Evolutionary conservation across 2,113 vertebrate species (phyloP), one percentile per base, ranked within the genome.

Genomic region (Podarcis cretensis): DNA sequence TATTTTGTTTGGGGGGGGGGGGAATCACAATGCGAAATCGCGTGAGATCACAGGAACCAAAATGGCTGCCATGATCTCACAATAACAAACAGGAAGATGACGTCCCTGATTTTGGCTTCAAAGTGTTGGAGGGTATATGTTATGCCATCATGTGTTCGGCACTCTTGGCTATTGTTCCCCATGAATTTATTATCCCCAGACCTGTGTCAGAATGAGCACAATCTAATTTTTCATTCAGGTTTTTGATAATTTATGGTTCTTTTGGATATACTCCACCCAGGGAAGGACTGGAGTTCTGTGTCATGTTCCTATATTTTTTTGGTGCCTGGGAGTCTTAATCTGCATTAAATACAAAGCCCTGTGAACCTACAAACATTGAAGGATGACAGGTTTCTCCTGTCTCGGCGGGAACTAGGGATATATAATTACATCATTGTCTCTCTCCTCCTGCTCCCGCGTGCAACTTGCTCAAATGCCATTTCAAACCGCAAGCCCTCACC

Each of bases 401-500:
- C 48, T 54, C 40, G 81, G 14, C 2, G 87, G 94, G 93, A 96
- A 93, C 95, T 68, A 59, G 96, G 95, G 93, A 95, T 96, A 93
- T 97, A 96, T 98, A 99, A 99, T 98, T 98, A 98, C 97, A 97
- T 98, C 94, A 94, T 96, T 96, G 97, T 97, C 95, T 97, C 95
- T 97, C 96, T 97, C 96, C 91, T 96, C 97, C 96, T 95, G 96
- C 95, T 97, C 97, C 98, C 98, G 97, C 84, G 93, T 97, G 98
- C 97, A 96, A 95, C 96, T 98, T 97, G 97, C 97, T 98, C 98
- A 98, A 99, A 99, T 99, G 98, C 98, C 98, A 98, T 96, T 96
- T 95, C 94, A 88, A 95, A 95, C 96, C 95, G 96, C 96, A 92
- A 95, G 94, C 90, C 94, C 93, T 97, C 94, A 89, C 94, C 93